These are phyloP conservation scores for Grallaria varia DNA, from an alignment of 2,113 vertebrate species.

Conservation along the genomic window DNA sequence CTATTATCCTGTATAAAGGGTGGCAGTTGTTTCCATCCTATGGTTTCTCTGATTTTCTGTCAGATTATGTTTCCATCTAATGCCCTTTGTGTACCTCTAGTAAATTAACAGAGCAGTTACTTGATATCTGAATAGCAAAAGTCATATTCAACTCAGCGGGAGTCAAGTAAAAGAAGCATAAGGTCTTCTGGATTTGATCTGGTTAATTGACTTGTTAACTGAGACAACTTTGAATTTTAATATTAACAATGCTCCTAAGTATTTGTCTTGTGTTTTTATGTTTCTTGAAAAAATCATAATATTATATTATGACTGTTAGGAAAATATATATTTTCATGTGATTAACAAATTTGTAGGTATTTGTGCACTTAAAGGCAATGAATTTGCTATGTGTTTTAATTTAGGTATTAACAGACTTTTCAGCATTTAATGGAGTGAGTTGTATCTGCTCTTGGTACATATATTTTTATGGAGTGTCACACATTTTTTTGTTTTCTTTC, in stretches of 20 bases:
- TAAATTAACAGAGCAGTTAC: neutral
- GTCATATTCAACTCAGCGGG: neutral
- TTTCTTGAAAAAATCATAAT: neutral
- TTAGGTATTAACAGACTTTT: neutral
- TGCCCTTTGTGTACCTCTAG: neutral
- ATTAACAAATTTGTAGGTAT: neutral
- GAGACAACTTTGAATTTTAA: neutral
- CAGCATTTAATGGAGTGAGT: neutral
- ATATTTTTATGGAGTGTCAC: neutral
- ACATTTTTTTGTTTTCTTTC: neutral
- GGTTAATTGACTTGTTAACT: neutral
- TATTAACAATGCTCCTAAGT: neutral
- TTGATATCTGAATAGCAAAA: constrained; percentile 7
- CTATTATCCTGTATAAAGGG: neutral
- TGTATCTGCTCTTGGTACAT: neutral
- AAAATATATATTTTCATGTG: neutral
- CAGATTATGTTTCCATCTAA: constrained; percentile 7
- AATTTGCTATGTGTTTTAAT: neutral
- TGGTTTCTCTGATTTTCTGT: constrained; percentile 13
- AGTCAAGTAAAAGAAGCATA: neutral
- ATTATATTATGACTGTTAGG: neutral
- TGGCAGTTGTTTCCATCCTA: neutral
- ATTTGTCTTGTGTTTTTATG: neutral
- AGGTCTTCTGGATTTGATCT: neutral
- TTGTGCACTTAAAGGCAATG: neutral